Base-by-base conservation (phyloP, 2,797 vertebrate species). In the Jordanella pulchra region DNA sequence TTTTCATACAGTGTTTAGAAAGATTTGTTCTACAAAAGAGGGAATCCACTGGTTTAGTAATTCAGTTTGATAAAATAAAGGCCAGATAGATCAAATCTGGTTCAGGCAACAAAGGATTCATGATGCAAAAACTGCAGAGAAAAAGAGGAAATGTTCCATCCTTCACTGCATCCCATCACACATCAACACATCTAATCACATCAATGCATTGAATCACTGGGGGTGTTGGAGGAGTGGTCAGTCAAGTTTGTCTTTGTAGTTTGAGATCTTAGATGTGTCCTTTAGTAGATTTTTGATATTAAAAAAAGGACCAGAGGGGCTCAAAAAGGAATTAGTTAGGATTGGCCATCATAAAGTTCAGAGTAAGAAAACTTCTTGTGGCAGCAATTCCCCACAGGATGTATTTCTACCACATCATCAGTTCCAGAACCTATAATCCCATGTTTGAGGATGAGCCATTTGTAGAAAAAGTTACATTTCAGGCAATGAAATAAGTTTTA, bases 371-470 rank as follows among this genome's bases (percentile, higher is more conserved):
- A 69, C 44, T 7, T 67, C 80, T 81, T 71, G 65, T 44, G 18
- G 64, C 47, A 71, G 60, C 67, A 51, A 68, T 78, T 63, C 73
- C 82, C 64, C 1, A 44, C 27, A 66, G 80, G 71, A 68, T 72
- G 35, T 75, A 75, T 72, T 74, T 73, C 56, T 47, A 0, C 77
- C 69, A 44, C 67, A 73, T 71, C 64, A 79, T 88, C 79, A 82
- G 79, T 83, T 84, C 76, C 76, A 73, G 83, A 28, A 44, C 35
- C 60, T 61, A 75, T 76, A 86, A 81, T 84, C 78, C 76, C 70
- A 1, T 75, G 75, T 82, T 66, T 78, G 47, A 75, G 55, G 76
- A 54, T 1, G 30, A 65, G 76, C 3, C 67, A 69, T 79, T 82
- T 80, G 75, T 48, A 67, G 66, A 66, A 66, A 81, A 67, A 75